A percentile compares a stretch with the other conserved stretches of the same genome.
Evolutionary conservation across 2,113 vertebrate species (phyloP).

Genomic region (Leptobrachium ailaonicum): DNA sequence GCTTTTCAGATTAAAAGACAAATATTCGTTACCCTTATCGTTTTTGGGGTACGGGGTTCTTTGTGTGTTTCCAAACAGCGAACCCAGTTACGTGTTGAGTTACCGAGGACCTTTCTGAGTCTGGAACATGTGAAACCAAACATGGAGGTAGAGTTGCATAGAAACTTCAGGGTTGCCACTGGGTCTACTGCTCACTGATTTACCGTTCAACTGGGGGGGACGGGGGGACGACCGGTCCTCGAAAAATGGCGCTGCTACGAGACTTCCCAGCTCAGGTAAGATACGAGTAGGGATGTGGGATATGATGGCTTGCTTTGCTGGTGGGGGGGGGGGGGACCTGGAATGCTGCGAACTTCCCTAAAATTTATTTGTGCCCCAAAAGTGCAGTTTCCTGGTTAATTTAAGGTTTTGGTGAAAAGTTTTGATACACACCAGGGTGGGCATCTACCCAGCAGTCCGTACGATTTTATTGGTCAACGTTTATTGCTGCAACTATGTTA

Average conservation of each 20-base stretch:
- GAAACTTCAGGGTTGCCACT: neutral
- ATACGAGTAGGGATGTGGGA: too few species aligned
- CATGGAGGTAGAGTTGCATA: neutral
- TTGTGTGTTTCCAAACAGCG: neutral
- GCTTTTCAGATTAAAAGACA: neutral
- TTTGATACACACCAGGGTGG: too few species aligned
- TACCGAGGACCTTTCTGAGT: too few species aligned
- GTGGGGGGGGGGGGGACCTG: too few species aligned
- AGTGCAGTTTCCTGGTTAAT: too few species aligned
- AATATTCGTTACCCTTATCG: neutral
- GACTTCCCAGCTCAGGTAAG: slow-evolving; percentile 33
- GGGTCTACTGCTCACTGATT: neutral
- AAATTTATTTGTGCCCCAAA: too few species aligned
- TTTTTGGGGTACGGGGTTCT: neutral
- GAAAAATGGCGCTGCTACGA: slow-evolving; percentile 24
- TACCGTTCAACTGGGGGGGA: neutral
- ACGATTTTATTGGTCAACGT: too few species aligned
- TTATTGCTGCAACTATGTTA: too few species aligned
- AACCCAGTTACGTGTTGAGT: neutral
- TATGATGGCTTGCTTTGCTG: too few species aligned
- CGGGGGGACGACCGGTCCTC: neutral
- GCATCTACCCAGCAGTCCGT: too few species aligned
- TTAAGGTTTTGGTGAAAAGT: too few species aligned
- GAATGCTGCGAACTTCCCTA: too few species aligned
- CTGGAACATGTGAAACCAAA: neutral